Evolutionary conservation across 2,888 invertebrate species (phyloP).

Genomic region (Psylliodes chrysocephalus): DNA sequence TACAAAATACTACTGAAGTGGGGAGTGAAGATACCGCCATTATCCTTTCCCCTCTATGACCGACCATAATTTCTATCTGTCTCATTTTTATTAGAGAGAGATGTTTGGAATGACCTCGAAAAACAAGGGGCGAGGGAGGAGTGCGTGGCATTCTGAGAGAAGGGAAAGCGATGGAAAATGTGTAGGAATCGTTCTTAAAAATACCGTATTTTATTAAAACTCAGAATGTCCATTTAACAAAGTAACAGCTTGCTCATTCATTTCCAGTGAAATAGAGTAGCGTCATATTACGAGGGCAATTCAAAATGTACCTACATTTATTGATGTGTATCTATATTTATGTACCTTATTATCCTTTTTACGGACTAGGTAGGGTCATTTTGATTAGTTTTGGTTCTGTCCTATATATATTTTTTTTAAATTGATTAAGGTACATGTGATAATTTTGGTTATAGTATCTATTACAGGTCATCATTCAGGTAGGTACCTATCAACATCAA

Average conservation of each 20-base stretch:
- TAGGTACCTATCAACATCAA: no score
- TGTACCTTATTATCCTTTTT: neutral
- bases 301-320: neutral
- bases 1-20: slow-evolving; percentile 24
- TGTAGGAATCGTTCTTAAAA: neutral
- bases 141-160: slow-evolving; percentile 8
- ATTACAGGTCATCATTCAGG: no score
- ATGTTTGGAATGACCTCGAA: slow-evolving; percentile 12
- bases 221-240: neutral
- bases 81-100: slow-evolving; percentile 19
- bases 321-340: no score
- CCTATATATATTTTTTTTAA: no score
- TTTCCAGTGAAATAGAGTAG: neutral
- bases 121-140: slow-evolving; percentile 21
- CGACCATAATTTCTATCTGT: neutral
- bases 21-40: slow-evolving; percentile 9
- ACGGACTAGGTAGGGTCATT: no score
- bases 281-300: neutral
- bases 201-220: slow-evolving; percentile 14
- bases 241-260: neutral
- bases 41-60: slow-evolving; percentile 7
- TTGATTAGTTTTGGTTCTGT: no score
- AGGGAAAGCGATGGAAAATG: slow-evolving; percentile 16
- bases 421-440: no score
- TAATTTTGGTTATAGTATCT: no score